Percentiles rank a stretch among this genome's conserved stretches.
Conservation (phyloP, 2,888 invertebrate species). For the Brenthis hecate region DNA sequence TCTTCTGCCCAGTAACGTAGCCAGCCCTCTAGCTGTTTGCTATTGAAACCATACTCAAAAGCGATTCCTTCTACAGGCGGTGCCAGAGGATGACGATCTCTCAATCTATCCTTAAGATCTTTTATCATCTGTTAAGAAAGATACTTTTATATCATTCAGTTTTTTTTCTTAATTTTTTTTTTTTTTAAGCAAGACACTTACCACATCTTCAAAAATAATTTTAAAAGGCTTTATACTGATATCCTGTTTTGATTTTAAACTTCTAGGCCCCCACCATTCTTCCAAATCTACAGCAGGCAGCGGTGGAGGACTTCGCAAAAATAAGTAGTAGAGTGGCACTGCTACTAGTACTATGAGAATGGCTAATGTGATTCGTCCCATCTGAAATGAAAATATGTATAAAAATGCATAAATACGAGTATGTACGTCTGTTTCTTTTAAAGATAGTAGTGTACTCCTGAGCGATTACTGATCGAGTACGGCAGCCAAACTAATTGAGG, state of each 20-base stretch:
- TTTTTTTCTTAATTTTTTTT: too few species aligned
- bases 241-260: constrained; percentile 72
- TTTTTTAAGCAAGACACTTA: constrained; percentile 52
- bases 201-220: constrained; percentile 82
- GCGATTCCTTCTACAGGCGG: constrained; percentile 83
- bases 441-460: background rate
- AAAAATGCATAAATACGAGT: background rate
- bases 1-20: constrained; percentile 87
- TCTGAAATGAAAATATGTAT: constrained; percentile 49
- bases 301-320: constrained; percentile 45
- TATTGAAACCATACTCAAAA: constrained; percentile 90
- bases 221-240: constrained; percentile 81
- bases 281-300: constrained; percentile 54
- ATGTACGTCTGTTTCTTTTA: background rate
- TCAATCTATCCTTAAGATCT: constrained; percentile 47
- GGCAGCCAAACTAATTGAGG: background rate
- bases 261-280: constrained; percentile 83
- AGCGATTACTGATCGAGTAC: too few species aligned
- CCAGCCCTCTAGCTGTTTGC: constrained; percentile 82
- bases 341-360: constrained; percentile 40
- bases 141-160: background rate
- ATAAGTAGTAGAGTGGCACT: constrained; percentile 48
- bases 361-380: constrained; percentile 47
- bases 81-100: constrained; percentile 46
- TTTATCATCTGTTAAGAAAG: constrained; percentile 44